phyloP scores from a whole-genome alignment of 2,113 vertebrate species.

The Trichomycterus rosablanca region DNA sequence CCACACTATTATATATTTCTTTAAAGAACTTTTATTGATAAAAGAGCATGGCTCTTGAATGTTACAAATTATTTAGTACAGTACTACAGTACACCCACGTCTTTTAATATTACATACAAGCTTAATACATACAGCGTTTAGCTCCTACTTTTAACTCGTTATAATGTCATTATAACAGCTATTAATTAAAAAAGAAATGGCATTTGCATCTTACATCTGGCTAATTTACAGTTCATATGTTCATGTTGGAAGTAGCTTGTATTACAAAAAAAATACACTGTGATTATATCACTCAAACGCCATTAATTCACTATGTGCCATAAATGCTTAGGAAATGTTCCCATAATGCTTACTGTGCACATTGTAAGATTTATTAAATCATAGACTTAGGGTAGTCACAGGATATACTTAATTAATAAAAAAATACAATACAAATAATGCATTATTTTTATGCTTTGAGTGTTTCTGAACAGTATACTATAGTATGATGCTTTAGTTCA shows the following conservation, averaged over 20 bases:
- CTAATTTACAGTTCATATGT: not conserved
- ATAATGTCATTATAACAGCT: no score
- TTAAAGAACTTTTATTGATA: slow-evolving; percentile 39
- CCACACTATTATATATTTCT: slow-evolving; percentile 14
- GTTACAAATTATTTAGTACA: slow-evolving; percentile 33
- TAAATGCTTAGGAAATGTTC: not conserved
- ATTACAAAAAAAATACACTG: no score
- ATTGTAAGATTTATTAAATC: not conserved
- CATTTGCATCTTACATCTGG: no score
- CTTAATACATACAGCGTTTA: slow-evolving; percentile 22
- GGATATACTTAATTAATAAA: no score
- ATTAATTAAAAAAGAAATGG: no score
- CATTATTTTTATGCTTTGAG: slow-evolving; percentile 7
- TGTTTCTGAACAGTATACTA: not conserved
- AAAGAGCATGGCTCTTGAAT: slow-evolving; percentile 26
- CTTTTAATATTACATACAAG: slow-evolving; percentile 31
- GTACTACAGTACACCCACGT: slow-evolving; percentile 23
- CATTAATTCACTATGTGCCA: no score
- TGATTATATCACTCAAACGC: no score
- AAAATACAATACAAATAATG: slow-evolving; percentile 35
- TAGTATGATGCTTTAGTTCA: not conserved
- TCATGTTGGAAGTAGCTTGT: not conserved
- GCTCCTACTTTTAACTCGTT: no score
- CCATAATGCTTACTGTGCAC: not conserved
- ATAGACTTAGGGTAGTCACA: not conserved